Evolutionary conservation across 2,888 invertebrate genomes (phyloP).

Genomic region (Cryptocephalus moraei): DNA sequence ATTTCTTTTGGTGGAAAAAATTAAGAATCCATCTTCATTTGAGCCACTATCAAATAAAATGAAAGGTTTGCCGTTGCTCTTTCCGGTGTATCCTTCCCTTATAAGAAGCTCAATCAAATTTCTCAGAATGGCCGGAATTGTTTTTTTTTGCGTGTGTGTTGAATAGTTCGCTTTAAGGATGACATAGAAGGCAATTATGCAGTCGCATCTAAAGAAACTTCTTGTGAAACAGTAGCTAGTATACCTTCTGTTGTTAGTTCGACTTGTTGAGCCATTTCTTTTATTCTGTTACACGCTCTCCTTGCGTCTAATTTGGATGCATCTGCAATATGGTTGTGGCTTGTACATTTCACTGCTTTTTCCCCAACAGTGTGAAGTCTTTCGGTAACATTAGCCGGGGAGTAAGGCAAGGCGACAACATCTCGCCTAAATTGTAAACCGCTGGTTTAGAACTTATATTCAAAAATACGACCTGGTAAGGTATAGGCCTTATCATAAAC

Average conservation of each 20-base stretch:
- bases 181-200: too few species aligned
- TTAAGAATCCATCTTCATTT: slow-evolving; percentile 1
- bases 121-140: too few species aligned
- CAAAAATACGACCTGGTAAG: too few species aligned
- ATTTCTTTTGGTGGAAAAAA: slow-evolving; percentile 3
- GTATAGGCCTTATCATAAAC: too few species aligned
- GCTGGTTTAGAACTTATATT: too few species aligned
- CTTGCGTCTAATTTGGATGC: background rate
- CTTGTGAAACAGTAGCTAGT: slow-evolving; percentile 1
- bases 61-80: background rate
- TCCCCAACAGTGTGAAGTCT: background rate
- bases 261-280: background rate
- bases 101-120: too few species aligned
- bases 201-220: background rate
- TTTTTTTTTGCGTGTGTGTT: too few species aligned
- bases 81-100: too few species aligned
- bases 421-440: too few species aligned
- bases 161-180: too few species aligned
- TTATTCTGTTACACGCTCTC: background rate
- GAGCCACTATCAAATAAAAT: background rate
- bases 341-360: background rate
- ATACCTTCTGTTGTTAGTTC: background rate
- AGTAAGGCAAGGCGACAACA: too few species aligned
- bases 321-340: background rate
- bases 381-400: too few species aligned